A percentile compares a stretch with the other conserved stretches of the same genome.
Conservation (phyloP, 2,888 invertebrate genomes). For the Urechis unicinctus region DNA sequence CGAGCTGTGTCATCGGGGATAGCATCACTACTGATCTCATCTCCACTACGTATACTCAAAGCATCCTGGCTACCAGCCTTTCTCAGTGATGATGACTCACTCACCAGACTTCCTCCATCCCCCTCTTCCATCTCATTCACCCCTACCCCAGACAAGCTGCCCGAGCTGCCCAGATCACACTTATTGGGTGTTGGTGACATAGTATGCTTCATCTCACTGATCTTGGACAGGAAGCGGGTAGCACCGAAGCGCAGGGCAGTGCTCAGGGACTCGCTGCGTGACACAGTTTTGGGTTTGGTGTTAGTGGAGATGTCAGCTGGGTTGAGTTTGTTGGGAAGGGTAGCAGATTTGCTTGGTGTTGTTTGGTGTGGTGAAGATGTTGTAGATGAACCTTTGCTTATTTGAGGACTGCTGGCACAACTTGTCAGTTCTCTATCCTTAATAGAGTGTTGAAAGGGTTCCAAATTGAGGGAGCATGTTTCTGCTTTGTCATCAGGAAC, state of each 20-base stretch:
- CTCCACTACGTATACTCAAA: slow-evolving; percentile 1
- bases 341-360: neutral
- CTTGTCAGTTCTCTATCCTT: too few relatives aligned
- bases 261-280: slow-evolving; percentile 14
- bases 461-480: too few relatives aligned
- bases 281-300: slow-evolving; percentile 5
- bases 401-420: slow-evolving; percentile 4
- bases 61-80: slow-evolving; percentile 12
- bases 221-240: slow-evolving; percentile 23
- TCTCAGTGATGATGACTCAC: slow-evolving; percentile 7
- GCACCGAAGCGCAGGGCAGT: slow-evolving; percentile 14
- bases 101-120: slow-evolving; percentile 1
- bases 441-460: too few relatives aligned
- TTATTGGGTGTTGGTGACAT: slow-evolving; percentile 33
- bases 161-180: slow-evolving; percentile 1
- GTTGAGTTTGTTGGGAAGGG: neutral
- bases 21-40: neutral
- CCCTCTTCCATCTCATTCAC: slow-evolving; percentile 5
- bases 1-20: slow-evolving; percentile 2
- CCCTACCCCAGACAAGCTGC: slow-evolving; percentile 5
- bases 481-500: too few relatives aligned
- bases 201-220: slow-evolving; percentile 41
- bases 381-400: neutral
- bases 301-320: neutral
- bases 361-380: slow-evolving; percentile 11